phyloP scores from a whole-genome alignment of 2,888 invertebrate species.

The Ariolimax columbianus region DNA sequence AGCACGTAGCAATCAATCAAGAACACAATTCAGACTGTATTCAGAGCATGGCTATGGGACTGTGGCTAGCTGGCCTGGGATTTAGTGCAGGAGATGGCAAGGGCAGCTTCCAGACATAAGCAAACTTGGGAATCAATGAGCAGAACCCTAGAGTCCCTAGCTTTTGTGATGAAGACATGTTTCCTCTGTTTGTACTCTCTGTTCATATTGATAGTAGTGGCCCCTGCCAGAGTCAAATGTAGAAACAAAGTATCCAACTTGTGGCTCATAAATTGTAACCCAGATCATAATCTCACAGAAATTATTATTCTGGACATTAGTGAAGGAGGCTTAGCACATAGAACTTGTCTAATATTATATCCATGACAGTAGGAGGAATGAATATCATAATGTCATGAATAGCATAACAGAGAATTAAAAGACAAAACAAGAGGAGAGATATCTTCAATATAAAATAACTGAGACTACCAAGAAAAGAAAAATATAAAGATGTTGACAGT shows the following conservation, averaged over 20 bases:
- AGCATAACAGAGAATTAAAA: background rate
- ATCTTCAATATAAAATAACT: conserved; percentile 7
- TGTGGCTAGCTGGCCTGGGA: conserved; percentile 43
- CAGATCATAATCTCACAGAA: conserved; percentile 32
- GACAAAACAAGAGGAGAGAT: background rate
- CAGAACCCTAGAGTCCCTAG: conserved; percentile 36
- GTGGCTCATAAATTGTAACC: conserved; percentile 6
- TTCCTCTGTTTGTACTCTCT: conserved; percentile 44
- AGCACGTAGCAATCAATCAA: conserved; percentile 43
- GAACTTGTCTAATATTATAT: background rate
- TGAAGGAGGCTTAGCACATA: conserved; percentile 31
- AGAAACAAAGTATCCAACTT: conserved; percentile 34
- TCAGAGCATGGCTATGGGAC: conserved; percentile 43
- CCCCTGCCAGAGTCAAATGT: background rate
- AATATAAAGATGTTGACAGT: background rate
- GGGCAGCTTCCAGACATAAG: conserved; percentile 41
- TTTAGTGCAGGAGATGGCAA: conserved; percentile 34
- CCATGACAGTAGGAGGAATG: conserved; percentile 1
- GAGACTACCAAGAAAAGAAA: background rate
- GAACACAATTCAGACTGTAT: conserved; percentile 32
- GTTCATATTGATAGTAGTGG: conserved; percentile 18
- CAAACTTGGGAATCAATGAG: conserved; percentile 45
- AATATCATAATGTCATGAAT: background rate
- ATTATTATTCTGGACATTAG: conserved; percentile 39
- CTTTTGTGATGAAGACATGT: conserved; percentile 46